Base-by-base conservation (phyloP, 1,140 invertebrate species). In the Holcopasites calliopsidis region DNA sequence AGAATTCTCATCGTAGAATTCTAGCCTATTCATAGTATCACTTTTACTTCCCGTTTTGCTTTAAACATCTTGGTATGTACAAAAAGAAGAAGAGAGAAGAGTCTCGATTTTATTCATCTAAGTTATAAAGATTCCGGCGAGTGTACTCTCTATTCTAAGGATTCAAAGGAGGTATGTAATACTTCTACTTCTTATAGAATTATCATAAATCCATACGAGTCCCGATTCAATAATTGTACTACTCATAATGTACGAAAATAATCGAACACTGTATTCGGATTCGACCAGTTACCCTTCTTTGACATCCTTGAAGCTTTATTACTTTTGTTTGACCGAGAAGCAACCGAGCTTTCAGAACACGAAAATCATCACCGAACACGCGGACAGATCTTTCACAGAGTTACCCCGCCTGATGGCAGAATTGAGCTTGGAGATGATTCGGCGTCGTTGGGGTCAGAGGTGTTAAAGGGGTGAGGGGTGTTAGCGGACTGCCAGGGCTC, bases 401-500 rank as follows among this genome's bases (percentile, higher is more conserved):
- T 89, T 84, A 89, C 66, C 76, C 82, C 4, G 75, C 66, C 55
- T 85, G 85, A 68, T 89, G 88, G 21, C 87, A 89, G 61, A 87
- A 89, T 47, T 89, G 88, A 3, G 86, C 65, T 68, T 88, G 87
- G 52, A 87, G 76, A 28, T 87, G 87, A 18, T 87, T 88, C 31
- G 88, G 88, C 23, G 88, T 89, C 16, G 87, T 87, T 52, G 88
- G 88, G 23, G 88, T 88, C 60, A 88, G 73, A 6, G 88, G 88
- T 7, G 88, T 88, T 42, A 89, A 52, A 0, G 88, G 88, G 38
- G 88, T 89, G 28, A 89, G 74, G 5, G 88, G 88, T 7, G 88
- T 89, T 58, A 89, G 65, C 1, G 88, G 88, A 73, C 88, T 89
- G 55, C 84, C 88, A 38, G 88, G 88, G 76, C 88, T 89, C 38